A percentile compares a stretch with the other conserved stretches of the same genome.
These are phyloP conservation scores for Lochmaea crataegi DNA, from an alignment of 2,888 invertebrate genomes.

Conservation along the genomic window DNA sequence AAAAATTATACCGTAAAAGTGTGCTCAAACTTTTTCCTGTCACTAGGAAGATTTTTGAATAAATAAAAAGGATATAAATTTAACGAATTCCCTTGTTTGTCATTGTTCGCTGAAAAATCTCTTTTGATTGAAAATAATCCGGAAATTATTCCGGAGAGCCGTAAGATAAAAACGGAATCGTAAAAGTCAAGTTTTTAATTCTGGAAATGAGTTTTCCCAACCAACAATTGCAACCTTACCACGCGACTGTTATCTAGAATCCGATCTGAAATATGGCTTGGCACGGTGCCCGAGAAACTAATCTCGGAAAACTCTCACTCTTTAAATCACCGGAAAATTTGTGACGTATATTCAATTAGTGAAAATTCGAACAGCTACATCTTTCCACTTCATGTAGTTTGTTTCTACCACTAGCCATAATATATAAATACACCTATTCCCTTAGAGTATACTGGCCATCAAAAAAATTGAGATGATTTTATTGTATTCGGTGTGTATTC, in stretches of 20 bases:
- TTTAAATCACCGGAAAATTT: slow-evolving; percentile 25
- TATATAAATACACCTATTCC: no score
- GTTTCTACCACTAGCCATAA: no score
- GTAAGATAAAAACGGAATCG: slow-evolving; percentile 29
- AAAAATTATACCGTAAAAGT: background rate
- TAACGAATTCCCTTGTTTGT: slow-evolving; percentile 20
- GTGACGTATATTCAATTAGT: slow-evolving; percentile 5
- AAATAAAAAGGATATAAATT: slow-evolving; percentile 23
- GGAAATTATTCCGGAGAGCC: slow-evolving; percentile 30
- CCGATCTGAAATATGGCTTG: slow-evolving; percentile 34
- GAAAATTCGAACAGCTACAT: background rate
- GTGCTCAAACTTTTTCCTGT: background rate
- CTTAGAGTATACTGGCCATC: no score
- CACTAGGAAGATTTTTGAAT: background rate
- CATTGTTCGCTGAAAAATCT: slow-evolving; percentile 16
- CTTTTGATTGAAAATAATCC: slow-evolving; percentile 34
- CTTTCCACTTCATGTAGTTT: background rate
- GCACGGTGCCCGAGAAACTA: slow-evolving; percentile 29
- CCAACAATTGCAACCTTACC: slow-evolving; percentile 32
- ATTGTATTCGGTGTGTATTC: no score
- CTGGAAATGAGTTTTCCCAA: slow-evolving; percentile 34
- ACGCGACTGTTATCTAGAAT: slow-evolving; percentile 29
- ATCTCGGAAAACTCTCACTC: slow-evolving; percentile 22
- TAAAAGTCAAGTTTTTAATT: slow-evolving; percentile 36
- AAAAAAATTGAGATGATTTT: no score